These are phyloP conservation scores for Anoplius nigerrimus DNA, from an alignment of 2,888 invertebrate genomes.

Conservation along the genomic window DNA sequence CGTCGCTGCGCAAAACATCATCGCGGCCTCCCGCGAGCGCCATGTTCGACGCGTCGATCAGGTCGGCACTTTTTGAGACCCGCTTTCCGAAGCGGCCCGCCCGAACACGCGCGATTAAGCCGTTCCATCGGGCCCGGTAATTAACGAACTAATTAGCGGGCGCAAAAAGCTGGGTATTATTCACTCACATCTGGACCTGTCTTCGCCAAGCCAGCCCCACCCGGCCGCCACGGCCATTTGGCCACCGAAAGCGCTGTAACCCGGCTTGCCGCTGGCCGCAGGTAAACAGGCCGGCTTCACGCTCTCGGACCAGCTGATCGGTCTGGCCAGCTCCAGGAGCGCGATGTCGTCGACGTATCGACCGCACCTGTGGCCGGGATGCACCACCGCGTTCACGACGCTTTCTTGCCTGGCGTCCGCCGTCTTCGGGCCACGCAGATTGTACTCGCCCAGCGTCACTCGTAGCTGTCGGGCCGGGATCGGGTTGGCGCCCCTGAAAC, in stretches of 20 bases:
- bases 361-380: slow-evolving; percentile 85
- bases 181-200: slow-evolving; percentile 79
- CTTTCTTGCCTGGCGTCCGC: slow-evolving; percentile 75
- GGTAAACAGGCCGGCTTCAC: slow-evolving; percentile 89
- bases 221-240: slow-evolving; percentile 84
- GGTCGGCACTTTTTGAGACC: neutral
- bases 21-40: neutral
- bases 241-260: slow-evolving; percentile 77
- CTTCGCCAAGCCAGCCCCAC: slow-evolving; percentile 91
- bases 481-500: slow-evolving; percentile 79
- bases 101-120: neutral
- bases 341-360: slow-evolving; percentile 83
- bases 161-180: neutral
- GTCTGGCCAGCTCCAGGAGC: slow-evolving; percentile 81
- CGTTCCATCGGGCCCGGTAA: neutral
- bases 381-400: slow-evolving; percentile 80
- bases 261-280: slow-evolving; percentile 75
- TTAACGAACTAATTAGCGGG: neutral
- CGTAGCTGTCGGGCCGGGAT: slow-evolving; percentile 82
- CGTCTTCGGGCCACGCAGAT: slow-evolving; percentile 79
- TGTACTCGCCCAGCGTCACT: slow-evolving; percentile 83
- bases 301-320: slow-evolving; percentile 82
- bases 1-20: neutral
- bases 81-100: neutral
- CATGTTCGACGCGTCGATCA: neutral